phyloP scores from a whole-genome alignment of 1,140 invertebrate genomes.

The Tetramorium alpestre region DNA sequence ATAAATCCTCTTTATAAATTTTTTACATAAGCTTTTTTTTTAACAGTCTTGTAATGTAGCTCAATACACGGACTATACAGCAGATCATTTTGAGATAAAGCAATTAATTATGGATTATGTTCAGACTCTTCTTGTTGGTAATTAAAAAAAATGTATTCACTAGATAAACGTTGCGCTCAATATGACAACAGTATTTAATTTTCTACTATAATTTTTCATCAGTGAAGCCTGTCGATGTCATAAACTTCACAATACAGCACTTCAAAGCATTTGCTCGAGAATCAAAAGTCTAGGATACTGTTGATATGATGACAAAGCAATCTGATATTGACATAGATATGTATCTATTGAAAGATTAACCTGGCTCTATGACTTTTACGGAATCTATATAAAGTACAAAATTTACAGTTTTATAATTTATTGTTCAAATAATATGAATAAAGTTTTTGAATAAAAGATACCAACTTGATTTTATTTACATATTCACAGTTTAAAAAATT shows the following conservation, averaged over 20 bases:
- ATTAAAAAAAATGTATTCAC: slow-evolving; percentile 30
- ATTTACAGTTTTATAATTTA: background rate
- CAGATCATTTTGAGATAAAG: slow-evolving; percentile 86
- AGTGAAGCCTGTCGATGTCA: slow-evolving; percentile 87
- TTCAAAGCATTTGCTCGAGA: slow-evolving; percentile 85
- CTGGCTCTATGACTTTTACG: background rate
- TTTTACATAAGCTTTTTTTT: slow-evolving; percentile 13
- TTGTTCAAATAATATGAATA: background rate
- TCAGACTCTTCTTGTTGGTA: slow-evolving; percentile 86
- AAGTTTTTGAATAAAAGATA: background rate
- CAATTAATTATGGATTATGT: slow-evolving; percentile 87
- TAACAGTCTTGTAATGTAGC: slow-evolving; percentile 78
- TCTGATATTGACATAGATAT: slow-evolving; percentile 17
- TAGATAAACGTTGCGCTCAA: slow-evolving; percentile 29
- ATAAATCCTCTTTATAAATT: background rate
- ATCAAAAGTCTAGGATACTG: slow-evolving; percentile 69
- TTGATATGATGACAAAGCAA: background rate
- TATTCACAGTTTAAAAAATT: background rate
- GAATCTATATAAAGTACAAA: slow-evolving; percentile 5
- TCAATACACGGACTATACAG: slow-evolving; percentile 85
- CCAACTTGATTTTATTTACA: background rate
- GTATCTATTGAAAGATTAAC: slow-evolving; percentile 4
- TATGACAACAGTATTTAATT: slow-evolving; percentile 21
- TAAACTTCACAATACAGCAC: slow-evolving; percentile 87
- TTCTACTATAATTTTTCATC: slow-evolving; percentile 40